Percentiles rank a stretch among this genome's conserved stretches.
Evolutionary conservation across 2,888 invertebrate genomes (phyloP).

Genomic region (Frankliniella intonsa): DNA sequence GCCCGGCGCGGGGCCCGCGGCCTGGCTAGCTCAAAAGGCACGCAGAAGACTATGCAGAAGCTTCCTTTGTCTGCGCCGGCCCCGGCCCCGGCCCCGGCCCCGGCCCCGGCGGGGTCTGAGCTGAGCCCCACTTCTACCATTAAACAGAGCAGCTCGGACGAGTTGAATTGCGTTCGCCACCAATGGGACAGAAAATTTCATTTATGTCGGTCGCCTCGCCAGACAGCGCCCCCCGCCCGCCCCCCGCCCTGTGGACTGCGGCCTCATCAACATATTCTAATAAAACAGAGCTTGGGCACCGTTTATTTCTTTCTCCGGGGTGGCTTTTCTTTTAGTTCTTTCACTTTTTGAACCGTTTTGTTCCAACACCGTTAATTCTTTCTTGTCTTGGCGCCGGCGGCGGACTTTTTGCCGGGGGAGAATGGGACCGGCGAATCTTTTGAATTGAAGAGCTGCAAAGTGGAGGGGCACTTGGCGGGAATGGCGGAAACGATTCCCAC

Average conservation of each 20-base stretch:
- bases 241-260: not conserved
- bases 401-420: not conserved
- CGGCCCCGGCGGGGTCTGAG: not conserved
- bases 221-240: not conserved
- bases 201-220: slow-evolving; percentile 14
- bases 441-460: slow-evolving; percentile 6
- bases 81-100: not conserved
- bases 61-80: not conserved
- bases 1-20: not conserved
- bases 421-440: not conserved
- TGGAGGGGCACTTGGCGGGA: not conserved
- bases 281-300: not conserved
- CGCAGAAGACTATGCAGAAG: too few species aligned
- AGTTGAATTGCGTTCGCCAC: slow-evolving; percentile 28
- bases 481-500: too few species aligned
- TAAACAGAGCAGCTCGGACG: not conserved
- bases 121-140: not conserved
- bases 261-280: slow-evolving; percentile 25
- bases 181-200: slow-evolving; percentile 25
- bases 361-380: not conserved
- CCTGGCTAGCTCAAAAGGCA: not conserved
- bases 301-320: not conserved
- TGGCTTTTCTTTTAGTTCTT: not conserved
- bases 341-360: slow-evolving; percentile 16
- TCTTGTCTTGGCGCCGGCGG: not conserved